Evolutionary conservation across 1,140 invertebrate species (phyloP).

Genomic region (Potamilus streckersoni): DNA sequence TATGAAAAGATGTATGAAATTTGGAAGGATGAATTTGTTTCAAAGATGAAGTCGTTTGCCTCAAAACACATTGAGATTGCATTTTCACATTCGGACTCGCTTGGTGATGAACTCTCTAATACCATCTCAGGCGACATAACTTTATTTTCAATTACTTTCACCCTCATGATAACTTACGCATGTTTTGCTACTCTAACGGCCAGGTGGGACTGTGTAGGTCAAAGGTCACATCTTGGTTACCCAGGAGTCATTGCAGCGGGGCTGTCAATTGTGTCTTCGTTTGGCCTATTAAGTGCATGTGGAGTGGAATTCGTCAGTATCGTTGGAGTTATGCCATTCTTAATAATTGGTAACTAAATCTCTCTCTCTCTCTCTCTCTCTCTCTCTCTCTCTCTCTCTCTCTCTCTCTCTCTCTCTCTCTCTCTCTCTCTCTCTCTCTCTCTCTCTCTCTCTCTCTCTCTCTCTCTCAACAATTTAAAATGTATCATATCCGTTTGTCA

Average conservation of each 20-base stretch:
- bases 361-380: too few species aligned
- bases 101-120: slow-evolving; percentile 13
- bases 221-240: slow-evolving; percentile 90
- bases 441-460: too few species aligned
- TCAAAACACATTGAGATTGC: slow-evolving; percentile 6
- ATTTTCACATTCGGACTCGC: slow-evolving; percentile 14
- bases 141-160: slow-evolving; percentile 42
- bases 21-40: slow-evolving; percentile 15
- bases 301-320: slow-evolving; percentile 96
- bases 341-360: slow-evolving; percentile 86
- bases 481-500: too few species aligned
- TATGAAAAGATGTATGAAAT: slow-evolving; percentile 1
- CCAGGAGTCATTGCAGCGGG: slow-evolving; percentile 90
- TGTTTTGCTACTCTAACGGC: slow-evolving; percentile 34
- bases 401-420: too few species aligned
- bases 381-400: too few species aligned
- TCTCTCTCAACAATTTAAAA: too few species aligned
- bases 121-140: slow-evolving; percentile 32
- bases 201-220: slow-evolving; percentile 69
- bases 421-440: too few species aligned
- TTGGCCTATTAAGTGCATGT: slow-evolving; percentile 89
- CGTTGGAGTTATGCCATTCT: slow-evolving; percentile 92
- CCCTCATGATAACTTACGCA: slow-evolving; percentile 50
- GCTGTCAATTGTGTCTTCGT: slow-evolving; percentile 84
- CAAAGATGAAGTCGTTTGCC: slow-evolving; percentile 1